These are phyloP conservation scores for Formica aserva DNA, from an alignment of 2,888 invertebrate genomes.

Conservation along the genomic window DNA sequence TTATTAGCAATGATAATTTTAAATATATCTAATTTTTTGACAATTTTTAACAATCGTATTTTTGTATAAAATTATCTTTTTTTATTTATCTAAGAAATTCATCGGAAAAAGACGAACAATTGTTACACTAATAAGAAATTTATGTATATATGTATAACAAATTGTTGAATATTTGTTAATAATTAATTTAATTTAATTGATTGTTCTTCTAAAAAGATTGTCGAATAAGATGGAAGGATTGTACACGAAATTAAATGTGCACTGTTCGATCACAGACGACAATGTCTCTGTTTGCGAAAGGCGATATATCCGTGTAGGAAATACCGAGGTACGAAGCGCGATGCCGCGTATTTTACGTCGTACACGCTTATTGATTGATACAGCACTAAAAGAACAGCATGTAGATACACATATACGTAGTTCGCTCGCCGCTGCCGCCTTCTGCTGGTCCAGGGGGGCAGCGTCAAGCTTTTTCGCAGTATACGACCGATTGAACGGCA, in stretches of 20 bases:
- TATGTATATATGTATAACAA: not conserved
- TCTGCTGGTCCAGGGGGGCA: slow-evolving; percentile 1
- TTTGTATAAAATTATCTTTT: not conserved
- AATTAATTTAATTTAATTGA: not conserved
- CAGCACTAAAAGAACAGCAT: slow-evolving; percentile 69
- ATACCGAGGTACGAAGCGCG: slow-evolving; percentile 49
- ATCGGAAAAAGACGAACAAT: not conserved
- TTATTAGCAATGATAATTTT: not conserved
- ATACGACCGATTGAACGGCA: slow-evolving; percentile 9
- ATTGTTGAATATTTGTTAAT: not conserved
- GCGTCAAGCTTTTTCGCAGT: slow-evolving; percentile 1
- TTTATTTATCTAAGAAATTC: not conserved
- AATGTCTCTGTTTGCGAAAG: slow-evolving; percentile 1
- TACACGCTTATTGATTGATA: slow-evolving; percentile 71
- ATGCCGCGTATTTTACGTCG: slow-evolving; percentile 66
- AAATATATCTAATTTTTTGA: not conserved
- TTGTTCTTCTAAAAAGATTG: not conserved
- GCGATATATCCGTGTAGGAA: not conserved
- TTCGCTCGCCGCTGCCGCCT: not conserved
- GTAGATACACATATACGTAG: slow-evolving; percentile 45
- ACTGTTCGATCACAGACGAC: not conserved
- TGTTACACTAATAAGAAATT: not conserved
- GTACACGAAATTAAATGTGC: not conserved
- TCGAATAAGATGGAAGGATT: not conserved
- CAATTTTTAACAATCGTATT: too few species aligned